Conservation (phyloP, 2,888 invertebrate species). For the Cephus pygmeus region DNA sequence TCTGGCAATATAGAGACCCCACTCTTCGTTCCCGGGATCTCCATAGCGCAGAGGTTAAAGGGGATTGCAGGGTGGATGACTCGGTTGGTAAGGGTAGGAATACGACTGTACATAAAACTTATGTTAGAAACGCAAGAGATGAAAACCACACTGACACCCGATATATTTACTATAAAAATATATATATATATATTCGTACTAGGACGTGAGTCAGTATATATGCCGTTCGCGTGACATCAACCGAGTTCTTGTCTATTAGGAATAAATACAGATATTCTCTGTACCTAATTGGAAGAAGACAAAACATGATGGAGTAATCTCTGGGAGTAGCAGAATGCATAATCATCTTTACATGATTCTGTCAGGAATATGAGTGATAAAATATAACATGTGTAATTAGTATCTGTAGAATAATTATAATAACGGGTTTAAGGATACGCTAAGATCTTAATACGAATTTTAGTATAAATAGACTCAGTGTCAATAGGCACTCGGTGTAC, state of each 20-base stretch:
- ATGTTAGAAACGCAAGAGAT: neutral
- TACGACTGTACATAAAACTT: neutral
- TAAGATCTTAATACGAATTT: neutral
- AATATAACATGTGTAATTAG: neutral
- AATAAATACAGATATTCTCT: slow-evolving; percentile 54
- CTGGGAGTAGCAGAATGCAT: neutral
- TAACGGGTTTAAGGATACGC: neutral
- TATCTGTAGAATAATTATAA: neutral
- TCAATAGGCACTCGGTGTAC: neutral
- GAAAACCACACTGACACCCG: neutral
- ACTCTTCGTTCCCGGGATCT: neutral
- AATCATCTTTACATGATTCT: neutral
- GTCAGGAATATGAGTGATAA: neutral
- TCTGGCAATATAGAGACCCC: neutral
- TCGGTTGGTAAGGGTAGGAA: neutral
- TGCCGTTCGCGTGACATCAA: slow-evolving; percentile 52
- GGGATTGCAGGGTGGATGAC: neutral
- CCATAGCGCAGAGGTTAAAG: neutral
- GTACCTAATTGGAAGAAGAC: slow-evolving; percentile 45
- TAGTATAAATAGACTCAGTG: neutral
- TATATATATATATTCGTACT: neutral
- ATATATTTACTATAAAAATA: neutral
- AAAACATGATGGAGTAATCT: slow-evolving; percentile 31
- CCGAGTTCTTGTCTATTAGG: slow-evolving; percentile 58
- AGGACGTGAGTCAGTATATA: neutral